Base-by-base conservation (phyloP, 1,140 invertebrate species). In the Xylocopa sonorina region DNA sequence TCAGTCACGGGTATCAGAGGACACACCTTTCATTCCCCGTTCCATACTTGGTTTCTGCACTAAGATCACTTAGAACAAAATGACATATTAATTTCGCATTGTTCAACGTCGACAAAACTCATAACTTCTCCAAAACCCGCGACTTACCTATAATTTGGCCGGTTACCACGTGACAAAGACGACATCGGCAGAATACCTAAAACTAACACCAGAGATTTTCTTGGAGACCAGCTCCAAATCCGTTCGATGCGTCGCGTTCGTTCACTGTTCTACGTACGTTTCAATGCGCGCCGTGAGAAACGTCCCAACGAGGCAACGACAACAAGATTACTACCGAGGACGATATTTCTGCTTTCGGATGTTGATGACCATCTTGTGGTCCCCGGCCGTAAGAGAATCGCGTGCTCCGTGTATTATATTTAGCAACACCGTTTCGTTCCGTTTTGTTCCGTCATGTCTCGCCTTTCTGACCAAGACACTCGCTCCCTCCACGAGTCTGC, bases 341-440 rank as follows among this genome's bases (percentile, higher is more conserved):
- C 34, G 38, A 72, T 16, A 43, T 27, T 34, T n/a, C 34, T n/a
- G 27, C 43, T 24, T 57, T 84, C 48, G 78, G 75, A 55, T 53
- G 78, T 75, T 38, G 63, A 81, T 53, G 55, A 79, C 12, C 57
- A 62, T 63, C 51, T 24, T 60, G 53, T 32, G 24, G 75, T 50
- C 71, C 57, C 50, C 41, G 43, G 58, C 62, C 63, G 62, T 60
- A 78, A 76, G 55, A 57, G 71, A 83, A 87, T 79, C 87, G 78
- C 86, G 84, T 89, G 83, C 84, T 88, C 50, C 81, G 71, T 53
- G 84, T 88, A 88, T 88, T 86, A 89, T 89, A 89, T 89, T 89
- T 89, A 89, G 88, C 81, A 76, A 79, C 69, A 60, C 78, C 63
- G 66, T 80, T 76, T 72, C 72, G 84, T 80, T 76, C 46, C 76